Evolutionary conservation across 2,797 vertebrate species (phyloP), one percentile per base, ranked within the genome.

Genomic region (Silurus aristotelis): DNA sequence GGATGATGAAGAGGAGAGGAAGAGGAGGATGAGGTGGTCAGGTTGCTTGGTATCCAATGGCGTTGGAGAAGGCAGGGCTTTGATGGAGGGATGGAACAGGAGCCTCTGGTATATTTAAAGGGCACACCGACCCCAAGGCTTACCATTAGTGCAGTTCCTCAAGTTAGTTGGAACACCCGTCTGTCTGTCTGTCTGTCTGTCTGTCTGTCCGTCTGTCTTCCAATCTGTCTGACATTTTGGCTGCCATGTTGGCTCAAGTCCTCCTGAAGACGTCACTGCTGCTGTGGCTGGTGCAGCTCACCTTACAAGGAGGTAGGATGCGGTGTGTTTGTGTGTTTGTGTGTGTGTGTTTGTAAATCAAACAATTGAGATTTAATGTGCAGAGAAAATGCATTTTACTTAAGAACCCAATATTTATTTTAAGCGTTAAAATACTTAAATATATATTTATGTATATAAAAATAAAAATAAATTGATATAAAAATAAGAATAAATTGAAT

Each of bases 231-330:
- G 48, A 52, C 48, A 52, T 10, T 73, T 89, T 87, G 87, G 89
- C 84, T 90, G 91, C 87, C 90, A 96, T 96, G 95, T 73, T 94
- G 93, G 92, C 90, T 85, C 91, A 13, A 83, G 89, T 88, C 52
- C 89, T 96, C 70, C 93, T 96, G 80, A 93, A 93, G 90, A 94
- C 93, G 14, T 93, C 93, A 2, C 90, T 96, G 93, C 84, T 95
- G 72, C 92, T 96, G 88, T 95, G 94, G 93, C 78, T 95, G 92
- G 88, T 91, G 83, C 92, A 93, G 87, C 88, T 88, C 89, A 94
- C 93, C 84, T 92, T 96, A 86, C 95, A 96, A 91, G 92, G 93
- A 91, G 95, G 95, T 96, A 93, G 94, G 94, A 88, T 31, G 20
- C 22, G 1, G 0, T n/a, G 31, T 2, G 22, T 5, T 38, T 7